A percentile compares a stretch with the other conserved stretches of the same genome.
These are phyloP conservation scores for Mesocricetus auratus DNA, from an alignment of 2,113 vertebrate species.

Conservation along the genomic window DNA sequence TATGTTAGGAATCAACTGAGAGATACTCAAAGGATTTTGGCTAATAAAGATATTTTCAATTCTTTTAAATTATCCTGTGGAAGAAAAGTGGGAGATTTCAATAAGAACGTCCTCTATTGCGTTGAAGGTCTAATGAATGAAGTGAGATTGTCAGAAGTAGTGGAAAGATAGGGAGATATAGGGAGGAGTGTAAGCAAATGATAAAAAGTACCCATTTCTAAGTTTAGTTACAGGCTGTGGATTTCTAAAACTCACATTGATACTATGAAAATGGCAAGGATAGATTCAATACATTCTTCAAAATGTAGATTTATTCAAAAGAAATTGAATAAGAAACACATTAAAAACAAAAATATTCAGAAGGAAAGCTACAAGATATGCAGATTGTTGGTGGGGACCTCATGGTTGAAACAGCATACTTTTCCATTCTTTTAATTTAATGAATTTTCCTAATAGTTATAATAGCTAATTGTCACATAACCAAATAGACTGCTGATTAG, in stretches of 20 bases:
- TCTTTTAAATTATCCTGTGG: not conserved
- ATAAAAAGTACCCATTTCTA: not conserved
- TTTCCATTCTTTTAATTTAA: conserved; percentile 34
- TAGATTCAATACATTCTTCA: not conserved
- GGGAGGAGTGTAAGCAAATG: not conserved
- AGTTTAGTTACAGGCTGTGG: not conserved
- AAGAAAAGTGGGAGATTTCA: not conserved
- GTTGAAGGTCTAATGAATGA: conserved; percentile 11
- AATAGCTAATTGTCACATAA: conserved; percentile 41
- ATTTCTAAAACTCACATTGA: not conserved
- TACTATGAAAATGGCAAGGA: not conserved
- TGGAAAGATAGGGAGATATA: not conserved
- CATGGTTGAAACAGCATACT: conserved; percentile 1
- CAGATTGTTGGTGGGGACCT: not conserved
- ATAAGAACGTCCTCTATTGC: not conserved
- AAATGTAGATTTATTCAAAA: not conserved
- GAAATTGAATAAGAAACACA: not conserved
- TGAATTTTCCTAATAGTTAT: conserved; percentile 15
- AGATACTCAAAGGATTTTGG: conserved; percentile 14
- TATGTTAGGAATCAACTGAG: not conserved
- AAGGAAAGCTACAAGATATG: not conserved
- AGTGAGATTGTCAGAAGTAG: not conserved
- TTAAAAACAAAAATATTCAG: not conserved
- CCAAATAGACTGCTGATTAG: conserved; percentile 23
- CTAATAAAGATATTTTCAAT: not conserved